phyloP scores from a whole-genome alignment of 2,888 invertebrate species.

The Alsophila aescularia region DNA sequence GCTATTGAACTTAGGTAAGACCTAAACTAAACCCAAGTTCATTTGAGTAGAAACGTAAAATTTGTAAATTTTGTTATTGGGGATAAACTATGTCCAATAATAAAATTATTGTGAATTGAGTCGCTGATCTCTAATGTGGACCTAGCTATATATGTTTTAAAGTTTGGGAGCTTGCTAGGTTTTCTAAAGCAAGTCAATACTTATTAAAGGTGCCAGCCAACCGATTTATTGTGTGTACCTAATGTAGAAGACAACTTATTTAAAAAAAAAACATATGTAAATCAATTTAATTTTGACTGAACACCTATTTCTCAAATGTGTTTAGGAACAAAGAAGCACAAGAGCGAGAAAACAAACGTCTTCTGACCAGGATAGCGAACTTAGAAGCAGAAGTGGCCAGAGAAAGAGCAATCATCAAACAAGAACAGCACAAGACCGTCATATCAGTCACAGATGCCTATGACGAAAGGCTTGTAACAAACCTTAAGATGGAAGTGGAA shows the following conservation, averaged over 20 bases:
- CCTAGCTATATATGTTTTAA: too few relatives aligned
- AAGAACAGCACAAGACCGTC: conserved; percentile 80
- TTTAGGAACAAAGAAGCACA: conserved; percentile 94
- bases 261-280: not conserved
- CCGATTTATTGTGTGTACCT: too few relatives aligned
- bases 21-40: too few relatives aligned
- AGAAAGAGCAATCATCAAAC: conserved; percentile 84
- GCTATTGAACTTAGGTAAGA: conserved; percentile 89
- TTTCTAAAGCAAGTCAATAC: too few relatives aligned
- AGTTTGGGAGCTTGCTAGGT: too few relatives aligned
- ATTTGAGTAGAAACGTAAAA: too few relatives aligned
- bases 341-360: conserved; percentile 93
- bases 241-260: too few relatives aligned
- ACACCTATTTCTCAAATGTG: conserved; percentile 25
- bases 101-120: too few relatives aligned
- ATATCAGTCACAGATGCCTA: conserved; percentile 83
- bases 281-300: not conserved
- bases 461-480: conserved; percentile 87
- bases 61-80: too few relatives aligned
- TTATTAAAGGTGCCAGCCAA: too few relatives aligned
- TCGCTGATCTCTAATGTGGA: too few relatives aligned
- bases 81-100: too few relatives aligned
- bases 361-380: conserved; percentile 90
- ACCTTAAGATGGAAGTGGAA: conserved; percentile 89
- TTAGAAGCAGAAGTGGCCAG: conserved; percentile 92